Evolutionary conservation across 2,113 vertebrate genomes (phyloP).

Genomic region (Pteruthius melanotis): DNA sequence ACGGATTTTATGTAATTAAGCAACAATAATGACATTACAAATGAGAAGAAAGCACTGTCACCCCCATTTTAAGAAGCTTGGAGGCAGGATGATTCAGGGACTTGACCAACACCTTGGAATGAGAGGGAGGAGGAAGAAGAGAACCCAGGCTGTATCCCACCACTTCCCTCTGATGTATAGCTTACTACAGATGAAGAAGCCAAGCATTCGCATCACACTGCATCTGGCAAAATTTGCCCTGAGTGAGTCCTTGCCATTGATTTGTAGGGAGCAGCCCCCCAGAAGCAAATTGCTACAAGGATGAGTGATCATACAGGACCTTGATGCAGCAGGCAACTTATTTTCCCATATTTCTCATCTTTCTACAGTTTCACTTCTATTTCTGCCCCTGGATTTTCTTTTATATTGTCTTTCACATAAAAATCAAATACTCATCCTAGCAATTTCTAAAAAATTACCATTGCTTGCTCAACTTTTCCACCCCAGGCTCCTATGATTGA

Average conservation of each 20-base stretch:
- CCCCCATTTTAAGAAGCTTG: not conserved
- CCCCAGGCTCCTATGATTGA: not conserved
- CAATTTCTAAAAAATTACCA: not conserved
- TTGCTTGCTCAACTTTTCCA: not conserved
- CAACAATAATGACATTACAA: not conserved
- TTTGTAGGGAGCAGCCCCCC: not conserved
- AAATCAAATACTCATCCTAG: not conserved
- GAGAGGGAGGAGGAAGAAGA: not conserved
- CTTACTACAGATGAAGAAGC: not conserved
- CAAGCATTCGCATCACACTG: not conserved
- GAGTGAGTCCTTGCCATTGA: not conserved
- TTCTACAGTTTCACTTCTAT: not conserved
- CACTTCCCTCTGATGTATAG: not conserved
- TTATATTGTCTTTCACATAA: not conserved
- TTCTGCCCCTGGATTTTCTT: not conserved
- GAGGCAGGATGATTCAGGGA: not conserved
- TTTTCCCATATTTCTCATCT: not conserved
- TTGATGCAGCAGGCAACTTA: not conserved
- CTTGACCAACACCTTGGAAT: not conserved
- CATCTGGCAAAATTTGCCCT: not conserved
- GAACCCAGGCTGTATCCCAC: not conserved
- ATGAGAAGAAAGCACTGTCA: not conserved
- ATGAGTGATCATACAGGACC: not conserved
- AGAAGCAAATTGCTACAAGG: not conserved
- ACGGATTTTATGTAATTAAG: not conserved